Conservation (phyloP, 2,113 vertebrate species). For the Pomatostomus ruficeps region DNA sequence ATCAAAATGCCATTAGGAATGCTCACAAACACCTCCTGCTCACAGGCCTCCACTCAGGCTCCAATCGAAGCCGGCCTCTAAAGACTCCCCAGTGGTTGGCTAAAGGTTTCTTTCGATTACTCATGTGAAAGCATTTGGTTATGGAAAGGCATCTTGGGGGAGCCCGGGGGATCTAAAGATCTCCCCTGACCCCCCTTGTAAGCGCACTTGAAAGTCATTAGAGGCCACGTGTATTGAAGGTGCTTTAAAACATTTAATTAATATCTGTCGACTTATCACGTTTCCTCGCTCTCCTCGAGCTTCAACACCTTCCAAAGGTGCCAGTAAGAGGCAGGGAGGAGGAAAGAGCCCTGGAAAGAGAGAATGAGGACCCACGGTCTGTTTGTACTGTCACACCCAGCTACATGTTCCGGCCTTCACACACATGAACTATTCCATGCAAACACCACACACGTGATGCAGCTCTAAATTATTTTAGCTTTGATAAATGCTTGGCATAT, state of each 20-base stretch:
- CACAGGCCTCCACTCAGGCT: slow-evolving; percentile 57
- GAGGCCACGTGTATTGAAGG: neutral
- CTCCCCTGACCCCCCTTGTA: neutral
- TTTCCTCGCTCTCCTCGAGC: neutral
- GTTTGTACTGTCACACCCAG: neutral
- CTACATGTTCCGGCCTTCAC: neutral
- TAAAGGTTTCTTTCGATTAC: slow-evolving; percentile 76
- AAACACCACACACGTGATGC: neutral
- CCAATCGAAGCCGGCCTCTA: slow-evolving; percentile 45
- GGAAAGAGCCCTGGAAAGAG: neutral
- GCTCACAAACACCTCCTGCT: slow-evolving; percentile 65
- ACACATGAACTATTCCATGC: neutral
- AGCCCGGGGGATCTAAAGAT: slow-evolving; percentile 6
- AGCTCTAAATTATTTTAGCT: slow-evolving; percentile 8
- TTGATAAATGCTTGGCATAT: slow-evolving; percentile 38
- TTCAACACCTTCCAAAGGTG: neutral
- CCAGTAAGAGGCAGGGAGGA: neutral
- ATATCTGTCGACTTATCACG: slow-evolving; percentile 13
- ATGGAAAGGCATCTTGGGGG: slow-evolving; percentile 58
- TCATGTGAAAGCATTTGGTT: slow-evolving; percentile 73
- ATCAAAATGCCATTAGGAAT: slow-evolving; percentile 99
- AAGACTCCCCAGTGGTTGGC: slow-evolving; percentile 73
- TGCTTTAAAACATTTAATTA: slow-evolving; percentile 51
- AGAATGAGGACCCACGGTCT: neutral
- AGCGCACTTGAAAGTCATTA: slow-evolving; percentile 35